These are phyloP conservation scores for Eristalis intricaria DNA, from an alignment of 2,888 invertebrate species.

Conservation along the genomic window DNA sequence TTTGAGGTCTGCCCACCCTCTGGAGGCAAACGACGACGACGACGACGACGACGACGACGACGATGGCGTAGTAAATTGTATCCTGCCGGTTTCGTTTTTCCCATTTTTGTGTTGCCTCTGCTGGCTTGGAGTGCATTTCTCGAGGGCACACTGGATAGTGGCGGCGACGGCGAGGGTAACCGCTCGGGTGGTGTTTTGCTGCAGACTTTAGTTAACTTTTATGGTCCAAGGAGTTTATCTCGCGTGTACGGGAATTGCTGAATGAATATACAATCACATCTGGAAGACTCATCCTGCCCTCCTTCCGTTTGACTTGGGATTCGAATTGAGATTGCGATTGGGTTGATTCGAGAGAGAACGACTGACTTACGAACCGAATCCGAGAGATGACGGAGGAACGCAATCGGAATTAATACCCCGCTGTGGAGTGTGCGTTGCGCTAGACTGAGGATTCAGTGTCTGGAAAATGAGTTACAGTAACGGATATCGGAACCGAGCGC, in stretches of 20 bases:
- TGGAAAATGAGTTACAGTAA: slow-evolving; percentile 61
- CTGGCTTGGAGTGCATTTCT: background rate
- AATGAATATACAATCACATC: slow-evolving; percentile 65
- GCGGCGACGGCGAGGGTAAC: background rate
- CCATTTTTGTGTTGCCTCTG: background rate
- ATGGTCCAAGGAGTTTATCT: slow-evolving; percentile 64
- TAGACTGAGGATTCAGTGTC: slow-evolving; percentile 55
- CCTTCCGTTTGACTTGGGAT: background rate
- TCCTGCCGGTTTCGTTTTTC: slow-evolving; percentile 67
- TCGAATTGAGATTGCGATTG: slow-evolving; percentile 13
- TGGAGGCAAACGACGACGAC: slow-evolving; percentile 14
- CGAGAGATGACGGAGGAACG: slow-evolving; percentile 39
- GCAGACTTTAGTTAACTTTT: slow-evolving; percentile 67
- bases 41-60: slow-evolving; percentile 47
- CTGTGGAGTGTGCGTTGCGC: slow-evolving; percentile 46
- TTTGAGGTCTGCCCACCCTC: slow-evolving; percentile 4
- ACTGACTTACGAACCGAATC: slow-evolving; percentile 54
- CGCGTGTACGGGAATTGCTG: slow-evolving; percentile 60
- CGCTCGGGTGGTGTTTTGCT: slow-evolving; percentile 22
- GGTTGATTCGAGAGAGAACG: slow-evolving; percentile 27
- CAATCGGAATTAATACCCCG: slow-evolving; percentile 68
- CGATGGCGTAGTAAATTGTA: slow-evolving; percentile 67
- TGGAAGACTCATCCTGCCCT: slow-evolving; percentile 5
- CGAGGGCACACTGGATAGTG: background rate
- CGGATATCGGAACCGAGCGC: background rate